Conservation (phyloP, 2,797 vertebrate genomes). For the Eurystomus glaucurus region DNA sequence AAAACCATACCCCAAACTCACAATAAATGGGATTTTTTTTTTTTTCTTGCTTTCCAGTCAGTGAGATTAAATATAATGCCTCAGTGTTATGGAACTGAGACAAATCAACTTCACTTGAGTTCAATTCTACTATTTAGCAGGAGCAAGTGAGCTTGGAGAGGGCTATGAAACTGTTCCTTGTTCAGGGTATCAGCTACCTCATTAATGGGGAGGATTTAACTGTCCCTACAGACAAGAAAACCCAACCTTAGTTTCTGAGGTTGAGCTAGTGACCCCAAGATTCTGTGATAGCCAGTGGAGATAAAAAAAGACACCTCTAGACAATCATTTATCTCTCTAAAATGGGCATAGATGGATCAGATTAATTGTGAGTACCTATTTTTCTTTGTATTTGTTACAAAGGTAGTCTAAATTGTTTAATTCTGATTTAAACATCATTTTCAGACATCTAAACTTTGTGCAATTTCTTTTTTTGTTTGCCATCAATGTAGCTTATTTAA, state of each 20-base stretch:
- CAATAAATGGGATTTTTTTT: rapidly evolving
- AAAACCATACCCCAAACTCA: not conserved
- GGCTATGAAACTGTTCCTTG: not conserved
- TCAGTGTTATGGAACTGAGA: not conserved
- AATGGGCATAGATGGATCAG: not conserved
- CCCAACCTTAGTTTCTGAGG: not conserved
- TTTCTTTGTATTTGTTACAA: not conserved
- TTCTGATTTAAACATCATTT: not conserved
- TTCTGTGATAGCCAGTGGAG: not conserved
- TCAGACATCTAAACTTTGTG: not conserved
- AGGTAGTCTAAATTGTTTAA: not conserved
- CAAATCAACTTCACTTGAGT: not conserved
- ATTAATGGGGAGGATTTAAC: not conserved
- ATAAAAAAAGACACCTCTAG: not conserved
- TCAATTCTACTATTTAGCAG: not conserved
- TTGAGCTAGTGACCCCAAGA: not conserved
- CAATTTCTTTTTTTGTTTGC: not conserved
- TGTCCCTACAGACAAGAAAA: not conserved
- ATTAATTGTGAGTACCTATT: not conserved
- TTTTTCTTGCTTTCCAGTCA: not conserved
- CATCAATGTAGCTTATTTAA: not conserved
- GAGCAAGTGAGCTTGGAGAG: not conserved
- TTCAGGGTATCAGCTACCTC: not conserved
- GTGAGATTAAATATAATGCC: not conserved
- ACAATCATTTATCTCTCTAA: not conserved